Evolutionary conservation across 2,113 vertebrate species (phyloP).

Genomic region (Bucco capensis): DNA sequence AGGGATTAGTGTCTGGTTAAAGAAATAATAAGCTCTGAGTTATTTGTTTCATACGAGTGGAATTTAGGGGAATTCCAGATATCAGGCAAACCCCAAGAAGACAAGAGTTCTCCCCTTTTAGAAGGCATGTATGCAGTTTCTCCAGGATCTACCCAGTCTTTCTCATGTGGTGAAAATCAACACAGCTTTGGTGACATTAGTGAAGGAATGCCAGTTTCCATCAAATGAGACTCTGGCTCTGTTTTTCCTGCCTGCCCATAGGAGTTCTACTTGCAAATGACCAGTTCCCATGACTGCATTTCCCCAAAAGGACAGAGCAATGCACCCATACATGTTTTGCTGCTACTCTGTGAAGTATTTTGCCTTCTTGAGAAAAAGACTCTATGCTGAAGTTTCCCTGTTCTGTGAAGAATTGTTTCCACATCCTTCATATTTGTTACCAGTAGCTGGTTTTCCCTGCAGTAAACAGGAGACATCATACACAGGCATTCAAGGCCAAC

Average conservation of each 20-base stretch:
- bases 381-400: background rate
- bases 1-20: constrained; percentile 19
- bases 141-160: background rate
- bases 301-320: background rate
- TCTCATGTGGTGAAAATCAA: background rate
- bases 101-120: background rate
- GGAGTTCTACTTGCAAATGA: background rate
- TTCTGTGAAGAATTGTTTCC: background rate
- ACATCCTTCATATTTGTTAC: background rate
- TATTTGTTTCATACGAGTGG: constrained; percentile 7
- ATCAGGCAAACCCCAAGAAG: background rate
- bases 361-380: background rate
- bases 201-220: background rate
- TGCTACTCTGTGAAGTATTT: background rate
- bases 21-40: constrained; percentile 47
- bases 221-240: background rate
- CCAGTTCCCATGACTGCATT: background rate
- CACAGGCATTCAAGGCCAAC: background rate
- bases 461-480: background rate
- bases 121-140: background rate
- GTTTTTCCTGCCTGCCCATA: background rate
- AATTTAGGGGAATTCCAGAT: constrained; percentile 26
- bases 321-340: background rate
- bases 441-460: background rate
- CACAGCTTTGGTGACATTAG: background rate